Base-by-base conservation (phyloP, 2,113 vertebrate species). In the Xiphophorus couchianus region DNA sequence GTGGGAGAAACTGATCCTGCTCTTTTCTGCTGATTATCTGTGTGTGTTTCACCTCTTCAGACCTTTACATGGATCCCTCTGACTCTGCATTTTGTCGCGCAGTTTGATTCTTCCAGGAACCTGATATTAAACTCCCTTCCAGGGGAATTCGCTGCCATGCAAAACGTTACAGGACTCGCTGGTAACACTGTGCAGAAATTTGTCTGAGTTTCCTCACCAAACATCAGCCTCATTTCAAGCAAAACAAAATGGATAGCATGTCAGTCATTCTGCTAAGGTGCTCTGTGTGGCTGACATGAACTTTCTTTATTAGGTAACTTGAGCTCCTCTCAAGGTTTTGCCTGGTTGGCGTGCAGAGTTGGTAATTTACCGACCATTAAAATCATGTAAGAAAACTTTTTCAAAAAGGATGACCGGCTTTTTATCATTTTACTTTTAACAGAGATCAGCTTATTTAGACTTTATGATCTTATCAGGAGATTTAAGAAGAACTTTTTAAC, bases 161-260 rank as follows among this genome's bases (percentile, higher is more conserved):
- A 78, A 84, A 84, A 76, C 74, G 42, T 66, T 1, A 27, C 31
- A 3, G 15, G 62, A 66, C 65, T 70, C 48, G 3, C 35, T 10
- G 25, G 51, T 58, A 35, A 65, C 73, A 69, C 15, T 63, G 22
- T 73, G 54, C 75, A 51, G 62, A 73, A 79, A 39, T 42, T 48
- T 29, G 69, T 78, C 72, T 83, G 84, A 69, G 72, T 83, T 81
- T 69, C 69, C 84, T 73, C 81, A 79, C 70, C 37, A 69, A 81
- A 82, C 74, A 80, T 80, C 67, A 8, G 25, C 69, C 67, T 39
- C 76, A 73, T 80, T 80, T 83, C 72, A 84, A 85, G 76, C 80
- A 67, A 51, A 85, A 83, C 80, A 84, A 66, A 80, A n/a, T 25
- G 27, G 15, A 77, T 69, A 66, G 48, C 8, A 7, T 77, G 84